A percentile compares a stretch with the other conserved stretches of the same genome.
Evolutionary conservation across 2,888 invertebrate genomes (phyloP).

Genomic region (Nephrotoma guestfalica): DNA sequence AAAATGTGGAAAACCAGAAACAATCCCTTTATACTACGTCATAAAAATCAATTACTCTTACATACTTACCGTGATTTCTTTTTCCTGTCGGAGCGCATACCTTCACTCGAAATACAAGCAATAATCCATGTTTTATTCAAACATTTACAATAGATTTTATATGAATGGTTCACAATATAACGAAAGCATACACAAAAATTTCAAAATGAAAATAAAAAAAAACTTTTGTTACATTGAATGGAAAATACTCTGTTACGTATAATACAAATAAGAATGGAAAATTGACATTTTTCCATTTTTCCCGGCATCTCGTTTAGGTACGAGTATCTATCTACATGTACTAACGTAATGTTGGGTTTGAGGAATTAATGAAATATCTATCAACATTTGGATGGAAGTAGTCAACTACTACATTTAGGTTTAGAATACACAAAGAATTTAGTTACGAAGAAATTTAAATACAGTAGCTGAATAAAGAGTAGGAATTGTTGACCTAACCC

Average conservation of each 20-base stretch:
- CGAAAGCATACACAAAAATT: not conserved
- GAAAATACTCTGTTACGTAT: not conserved
- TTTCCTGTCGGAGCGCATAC: not conserved
- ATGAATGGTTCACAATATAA: not conserved
- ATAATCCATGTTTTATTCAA: not conserved
- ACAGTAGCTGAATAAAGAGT: not conserved
- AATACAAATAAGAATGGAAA: not conserved
- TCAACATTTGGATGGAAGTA: not conserved
- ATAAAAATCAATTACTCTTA: not conserved
- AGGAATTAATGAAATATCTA: not conserved
- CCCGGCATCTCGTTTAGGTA: not conserved
- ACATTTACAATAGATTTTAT: not conserved
- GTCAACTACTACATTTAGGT: not conserved
- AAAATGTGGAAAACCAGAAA: not conserved
- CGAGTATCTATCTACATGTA: not conserved
- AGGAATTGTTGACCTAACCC: too few relatives aligned
- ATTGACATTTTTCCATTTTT: not conserved
- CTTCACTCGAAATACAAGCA: not conserved
- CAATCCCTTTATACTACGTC: not conserved
- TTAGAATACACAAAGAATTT: not conserved
- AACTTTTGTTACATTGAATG: not conserved
- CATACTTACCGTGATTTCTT: not conserved
- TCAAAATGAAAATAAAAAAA: not conserved
- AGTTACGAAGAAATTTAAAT: not conserved
- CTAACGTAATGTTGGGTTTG: not conserved